Percentiles rank a stretch among this genome's conserved stretches.
Conservation (phyloP, 2,888 invertebrate species). For the Sinohyriopsis cumingii region DNA sequence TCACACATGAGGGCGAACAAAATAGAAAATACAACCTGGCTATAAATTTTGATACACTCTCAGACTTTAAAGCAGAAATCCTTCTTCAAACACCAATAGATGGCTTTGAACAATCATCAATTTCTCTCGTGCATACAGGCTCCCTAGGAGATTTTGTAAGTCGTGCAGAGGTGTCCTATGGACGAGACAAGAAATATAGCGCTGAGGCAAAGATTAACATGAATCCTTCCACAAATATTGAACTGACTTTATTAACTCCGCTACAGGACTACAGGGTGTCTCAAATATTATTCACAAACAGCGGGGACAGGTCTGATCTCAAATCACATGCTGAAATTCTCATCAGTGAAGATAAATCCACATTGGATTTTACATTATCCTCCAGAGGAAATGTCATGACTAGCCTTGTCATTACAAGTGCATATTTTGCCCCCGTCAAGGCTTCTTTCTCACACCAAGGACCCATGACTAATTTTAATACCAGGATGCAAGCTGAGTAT, state of each 20-base stretch:
- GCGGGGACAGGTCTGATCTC: slow-evolving; percentile 24
- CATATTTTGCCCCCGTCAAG: slow-evolving; percentile 8
- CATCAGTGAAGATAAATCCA: slow-evolving; percentile 19
- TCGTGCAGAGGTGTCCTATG: slow-evolving; percentile 27
- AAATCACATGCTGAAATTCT: slow-evolving; percentile 22
- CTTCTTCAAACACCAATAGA: slow-evolving; percentile 23
- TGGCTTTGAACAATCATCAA: slow-evolving; percentile 16
- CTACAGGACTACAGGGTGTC: no score
- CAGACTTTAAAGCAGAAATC: slow-evolving; percentile 8
- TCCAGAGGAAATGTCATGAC: slow-evolving; percentile 11
- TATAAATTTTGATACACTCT: slow-evolving; percentile 2
- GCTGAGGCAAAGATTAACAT: no score
- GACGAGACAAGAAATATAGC: background rate
- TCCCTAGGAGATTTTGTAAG: slow-evolving; percentile 17
- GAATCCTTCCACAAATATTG: no score
- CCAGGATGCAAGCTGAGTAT: slow-evolving; percentile 5
- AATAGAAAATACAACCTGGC: background rate
- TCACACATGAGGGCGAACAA: no score
- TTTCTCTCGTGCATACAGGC: slow-evolving; percentile 8
- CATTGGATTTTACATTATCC: slow-evolving; percentile 26
- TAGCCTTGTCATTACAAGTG: slow-evolving; percentile 4
- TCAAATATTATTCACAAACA: slow-evolving; percentile 22
- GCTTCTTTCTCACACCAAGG: slow-evolving; percentile 10
- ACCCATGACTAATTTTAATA: slow-evolving; percentile 11
- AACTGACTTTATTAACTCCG: no score